These are phyloP conservation scores for Catostylus mosaicus DNA, from an alignment of 30 jellyfish, hydroid and myxozoan genomes.

Conservation along the genomic window DNA sequence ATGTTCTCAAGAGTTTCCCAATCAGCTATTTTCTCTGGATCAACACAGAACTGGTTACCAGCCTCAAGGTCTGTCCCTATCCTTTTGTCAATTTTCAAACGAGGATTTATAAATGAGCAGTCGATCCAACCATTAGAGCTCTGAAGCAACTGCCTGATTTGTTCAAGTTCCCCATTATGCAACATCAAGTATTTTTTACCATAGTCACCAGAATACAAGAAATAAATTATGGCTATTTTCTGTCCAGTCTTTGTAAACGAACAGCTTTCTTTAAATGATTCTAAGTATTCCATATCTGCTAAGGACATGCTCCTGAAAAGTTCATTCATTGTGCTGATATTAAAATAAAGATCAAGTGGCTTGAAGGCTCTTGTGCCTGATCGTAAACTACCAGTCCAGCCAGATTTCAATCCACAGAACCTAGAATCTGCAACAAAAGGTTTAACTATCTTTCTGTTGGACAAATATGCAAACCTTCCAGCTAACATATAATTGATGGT, in stretches of 20 bases:
- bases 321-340: constrained; percentile 51
- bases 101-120: constrained; percentile 77
- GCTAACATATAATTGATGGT: constrained; percentile 83
- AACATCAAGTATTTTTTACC: constrained; percentile 43
- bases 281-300: constrained; percentile 66
- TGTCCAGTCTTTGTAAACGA: constrained; percentile 31
- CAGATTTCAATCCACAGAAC: constrained; percentile 84
- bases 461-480: constrained; percentile 75
- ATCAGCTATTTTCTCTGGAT: constrained; percentile 70
- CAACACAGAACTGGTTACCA: constrained; percentile 85
- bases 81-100: constrained; percentile 58
- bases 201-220: constrained; percentile 59
- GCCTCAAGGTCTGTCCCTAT: constrained; percentile 56
- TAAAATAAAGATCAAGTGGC: constrained; percentile 83
- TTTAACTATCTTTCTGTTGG: constrained; percentile 68
- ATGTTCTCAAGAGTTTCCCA: constrained; percentile 48
- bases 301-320: constrained; percentile 31
- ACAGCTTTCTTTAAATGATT: constrained; percentile 47
- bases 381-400: constrained; percentile 91
- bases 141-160: constrained; percentile 25
- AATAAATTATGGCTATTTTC: constrained; percentile 63
- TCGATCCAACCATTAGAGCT: constrained; percentile 74
- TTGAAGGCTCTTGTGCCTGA: constrained; percentile 79
- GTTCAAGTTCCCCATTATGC: constrained; percentile 32
- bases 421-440: constrained; percentile 94